Percentiles rank a stretch among this genome's conserved stretches.
Evolutionary conservation across 2,113 vertebrate species (phyloP).

Genomic region (Edolisoma coerulescens): DNA sequence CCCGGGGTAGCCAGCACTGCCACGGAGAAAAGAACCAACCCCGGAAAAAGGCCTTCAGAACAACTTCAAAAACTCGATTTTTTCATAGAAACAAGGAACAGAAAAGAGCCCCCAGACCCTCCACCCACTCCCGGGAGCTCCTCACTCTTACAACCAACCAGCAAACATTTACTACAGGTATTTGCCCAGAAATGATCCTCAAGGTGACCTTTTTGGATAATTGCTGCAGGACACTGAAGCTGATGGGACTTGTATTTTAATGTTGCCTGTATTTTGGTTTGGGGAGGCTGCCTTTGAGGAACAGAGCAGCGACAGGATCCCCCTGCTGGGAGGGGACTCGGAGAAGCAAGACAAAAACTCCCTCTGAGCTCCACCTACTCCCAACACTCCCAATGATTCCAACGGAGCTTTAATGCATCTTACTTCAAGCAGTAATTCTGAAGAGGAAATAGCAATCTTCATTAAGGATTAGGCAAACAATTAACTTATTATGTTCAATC

Average conservation of each 20-base stretch:
- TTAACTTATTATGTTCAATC: conserved; percentile 49
- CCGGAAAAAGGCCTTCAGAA: neutral
- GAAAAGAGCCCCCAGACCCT: neutral
- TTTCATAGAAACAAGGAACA: neutral
- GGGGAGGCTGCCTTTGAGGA: neutral
- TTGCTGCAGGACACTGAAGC: neutral
- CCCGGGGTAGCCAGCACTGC: neutral
- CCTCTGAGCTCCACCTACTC: neutral
- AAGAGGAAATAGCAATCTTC: conserved; percentile 50
- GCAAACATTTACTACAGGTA: neutral
- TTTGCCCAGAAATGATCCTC: neutral
- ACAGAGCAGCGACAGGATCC: neutral
- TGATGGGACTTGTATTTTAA: neutral
- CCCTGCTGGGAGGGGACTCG: rapidly evolving
- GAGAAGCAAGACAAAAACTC: rapidly evolving
- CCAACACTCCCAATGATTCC: neutral
- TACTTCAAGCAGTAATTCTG: conserved; percentile 24
- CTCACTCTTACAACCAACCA: neutral
- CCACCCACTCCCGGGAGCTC: no score
- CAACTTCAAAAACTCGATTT: neutral
- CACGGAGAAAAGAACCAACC: neutral
- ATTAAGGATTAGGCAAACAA: conserved; percentile 53
- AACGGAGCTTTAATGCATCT: neutral
- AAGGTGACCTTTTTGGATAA: neutral
- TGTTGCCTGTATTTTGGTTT: neutral